phyloP scores from a whole-genome alignment of 2,113 vertebrate species.

The Pimephales promelas region DNA sequence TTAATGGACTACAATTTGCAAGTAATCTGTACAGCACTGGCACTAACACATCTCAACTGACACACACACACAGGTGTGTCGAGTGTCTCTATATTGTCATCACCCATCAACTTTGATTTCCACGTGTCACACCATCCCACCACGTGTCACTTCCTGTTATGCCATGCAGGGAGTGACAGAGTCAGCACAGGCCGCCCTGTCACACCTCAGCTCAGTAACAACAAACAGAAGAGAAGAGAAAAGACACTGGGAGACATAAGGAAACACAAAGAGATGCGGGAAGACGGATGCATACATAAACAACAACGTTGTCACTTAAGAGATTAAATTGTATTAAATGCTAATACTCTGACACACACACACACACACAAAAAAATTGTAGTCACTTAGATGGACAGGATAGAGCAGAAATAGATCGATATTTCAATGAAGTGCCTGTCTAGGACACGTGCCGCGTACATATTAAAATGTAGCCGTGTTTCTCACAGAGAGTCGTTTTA shows the following conservation, averaged over 20 bases:
- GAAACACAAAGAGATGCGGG: conserved; percentile 37
- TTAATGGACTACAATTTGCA: too few relatives aligned
- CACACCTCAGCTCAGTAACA: conserved; percentile 54
- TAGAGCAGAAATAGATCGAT: not conserved
- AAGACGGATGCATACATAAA: conserved; percentile 42
- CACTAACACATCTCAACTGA: not conserved
- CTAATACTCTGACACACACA: conserved; percentile 20
- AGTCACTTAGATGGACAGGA: not conserved
- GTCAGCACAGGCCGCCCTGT: conserved; percentile 61
- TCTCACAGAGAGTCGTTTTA: conserved; percentile 46
- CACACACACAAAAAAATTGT: not conserved
- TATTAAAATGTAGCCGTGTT: conserved; percentile 70
- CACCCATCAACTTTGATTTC: conserved; percentile 65
- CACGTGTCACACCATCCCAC: conserved; percentile 55
- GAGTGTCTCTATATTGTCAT: conserved; percentile 68
- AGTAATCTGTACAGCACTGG: too few relatives aligned
- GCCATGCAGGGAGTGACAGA: conserved; percentile 54
- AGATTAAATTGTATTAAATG: conserved; percentile 22
- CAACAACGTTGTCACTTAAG: conserved; percentile 14
- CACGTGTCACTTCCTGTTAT: conserved; percentile 62
- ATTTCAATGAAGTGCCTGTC: conserved; percentile 42
- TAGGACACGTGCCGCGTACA: conserved; percentile 57
- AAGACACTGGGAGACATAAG: conserved; percentile 47
- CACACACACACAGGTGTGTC: conserved; percentile 62
- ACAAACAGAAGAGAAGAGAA: conserved; percentile 52